Evolutionary conservation across 2,888 invertebrate genomes (phyloP).

Genomic region (Drosophila cyrtoloma): DNA sequence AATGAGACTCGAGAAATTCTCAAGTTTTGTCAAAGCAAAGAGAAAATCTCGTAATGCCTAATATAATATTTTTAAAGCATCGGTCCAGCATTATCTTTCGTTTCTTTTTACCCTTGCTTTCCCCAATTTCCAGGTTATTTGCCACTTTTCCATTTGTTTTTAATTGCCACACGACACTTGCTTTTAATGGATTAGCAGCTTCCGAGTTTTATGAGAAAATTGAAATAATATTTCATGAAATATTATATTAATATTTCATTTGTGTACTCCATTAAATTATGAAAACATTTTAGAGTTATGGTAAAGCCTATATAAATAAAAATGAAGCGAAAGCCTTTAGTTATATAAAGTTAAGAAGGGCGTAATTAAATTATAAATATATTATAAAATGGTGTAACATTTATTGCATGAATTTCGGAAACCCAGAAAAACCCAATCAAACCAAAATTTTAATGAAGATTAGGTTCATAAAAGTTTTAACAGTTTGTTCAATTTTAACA

Average conservation of each 20-base stretch:
- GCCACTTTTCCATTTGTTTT: slow-evolving; percentile 37
- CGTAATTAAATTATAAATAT: background rate
- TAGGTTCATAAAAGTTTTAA: fast-evolving
- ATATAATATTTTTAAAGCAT: background rate
- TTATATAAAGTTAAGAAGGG: too few relatives aligned
- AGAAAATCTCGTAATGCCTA: slow-evolving; percentile 1
- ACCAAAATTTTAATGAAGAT: background rate
- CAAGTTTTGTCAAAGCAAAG: slow-evolving; percentile 9
- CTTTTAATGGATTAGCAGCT: slow-evolving; percentile 33
- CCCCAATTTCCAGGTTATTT: background rate
- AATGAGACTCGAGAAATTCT: slow-evolving; percentile 1
- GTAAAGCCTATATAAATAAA: background rate
- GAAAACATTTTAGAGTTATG: background rate
- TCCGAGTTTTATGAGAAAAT: slow-evolving; percentile 4
- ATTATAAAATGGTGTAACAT: background rate
- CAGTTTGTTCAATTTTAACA: too few relatives aligned
- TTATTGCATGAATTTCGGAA: background rate
- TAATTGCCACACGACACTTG: slow-evolving; percentile 45
- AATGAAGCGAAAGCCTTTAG: background rate
- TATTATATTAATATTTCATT: background rate
- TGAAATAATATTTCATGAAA: background rate
- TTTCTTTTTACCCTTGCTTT: background rate
- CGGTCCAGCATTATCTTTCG: background rate
- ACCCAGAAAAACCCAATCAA: fast-evolving
- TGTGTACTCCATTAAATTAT: background rate